Percentiles rank a stretch among this genome's conserved stretches.
phyloP scores from a whole-genome alignment of 1,140 invertebrate genomes.

The Lordiphosa stackelbergi region DNA sequence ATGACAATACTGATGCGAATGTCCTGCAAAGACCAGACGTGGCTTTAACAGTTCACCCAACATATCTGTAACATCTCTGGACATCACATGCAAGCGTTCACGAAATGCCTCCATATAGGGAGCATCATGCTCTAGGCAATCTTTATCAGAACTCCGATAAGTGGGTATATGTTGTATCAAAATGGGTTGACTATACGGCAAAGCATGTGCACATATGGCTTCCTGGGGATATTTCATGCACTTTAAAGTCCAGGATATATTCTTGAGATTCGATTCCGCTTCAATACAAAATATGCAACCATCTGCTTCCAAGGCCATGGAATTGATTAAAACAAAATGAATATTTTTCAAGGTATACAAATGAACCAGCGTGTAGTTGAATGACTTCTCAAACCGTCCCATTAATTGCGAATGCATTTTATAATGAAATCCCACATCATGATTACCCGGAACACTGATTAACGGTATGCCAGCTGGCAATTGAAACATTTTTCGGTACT shows the following conservation, averaged over 20 bases:
- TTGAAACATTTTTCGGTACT: conserved; percentile 89
- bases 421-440: conserved; percentile 99
- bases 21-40: conserved; percentile 89
- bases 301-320: conserved; percentile 97
- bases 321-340: conserved; percentile 95
- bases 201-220: conserved; percentile 38
- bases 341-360: conserved; percentile 85
- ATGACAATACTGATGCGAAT: conserved; percentile 94
- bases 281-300: conserved; percentile 90
- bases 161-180: conserved; percentile 95
- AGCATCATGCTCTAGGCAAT: conserved; percentile 89
- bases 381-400: conserved; percentile 86
- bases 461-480: conserved; percentile 84
- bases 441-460: conserved; percentile 93
- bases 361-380: conserved; percentile 85
- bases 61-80: conserved; percentile 88
- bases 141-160: conserved; percentile 90
- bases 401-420: conserved; percentile 88
- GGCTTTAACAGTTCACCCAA: conserved; percentile 84
- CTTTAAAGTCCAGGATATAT: conserved; percentile 82
- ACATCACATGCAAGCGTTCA: conserved; percentile 92
- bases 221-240: conserved; percentile 58
- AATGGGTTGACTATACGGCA: conserved; percentile 83
- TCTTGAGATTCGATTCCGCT: conserved; percentile 84
- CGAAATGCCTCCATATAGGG: conserved; percentile 82